A percentile compares a stretch with the other conserved stretches of the same genome.
Evolutionary conservation across 2,797 vertebrate species (phyloP).

Genomic region (Phrynocephalus vlangalii): DNA sequence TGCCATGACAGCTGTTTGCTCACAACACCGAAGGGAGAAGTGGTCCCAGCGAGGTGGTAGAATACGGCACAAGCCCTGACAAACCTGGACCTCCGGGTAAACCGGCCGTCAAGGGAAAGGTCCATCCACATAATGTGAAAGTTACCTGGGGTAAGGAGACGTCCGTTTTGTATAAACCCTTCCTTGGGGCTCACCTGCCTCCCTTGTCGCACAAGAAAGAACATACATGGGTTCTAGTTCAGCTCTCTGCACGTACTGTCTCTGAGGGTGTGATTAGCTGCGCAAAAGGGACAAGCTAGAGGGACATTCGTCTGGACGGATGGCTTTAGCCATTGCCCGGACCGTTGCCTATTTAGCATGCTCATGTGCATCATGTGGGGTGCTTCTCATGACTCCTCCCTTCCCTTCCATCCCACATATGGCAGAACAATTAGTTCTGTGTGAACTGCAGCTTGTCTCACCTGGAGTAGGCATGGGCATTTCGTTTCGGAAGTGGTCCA

Average conservation of each 20-base stretch:
- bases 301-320: background rate
- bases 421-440: background rate
- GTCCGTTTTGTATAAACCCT: accelerated
- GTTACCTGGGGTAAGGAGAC: conserved; percentile 77
- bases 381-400: background rate
- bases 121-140: conserved; percentile 77
- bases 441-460: background rate
- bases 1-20: conserved; percentile 77
- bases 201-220: background rate
- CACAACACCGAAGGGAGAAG: conserved; percentile 82
- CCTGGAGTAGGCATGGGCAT: background rate
- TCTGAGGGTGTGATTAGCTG: background rate
- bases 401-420: background rate
- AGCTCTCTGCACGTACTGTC: background rate
- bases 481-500: too few species aligned
- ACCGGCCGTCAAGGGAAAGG: conserved; percentile 76
- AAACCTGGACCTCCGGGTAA: conserved; percentile 78
- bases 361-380: background rate
- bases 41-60: conserved; percentile 79
- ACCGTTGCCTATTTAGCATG: background rate
- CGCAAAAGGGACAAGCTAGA: conserved; percentile 1
- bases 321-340: background rate
- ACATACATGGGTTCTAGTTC: background rate
- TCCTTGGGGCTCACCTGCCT: background rate
- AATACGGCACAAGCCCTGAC: conserved; percentile 80